Evolutionary conservation across 92 coral and sea anemone species (phyloP), one percentile per base, ranked within the genome.

Genomic region (Phymanthus crucifer): DNA sequence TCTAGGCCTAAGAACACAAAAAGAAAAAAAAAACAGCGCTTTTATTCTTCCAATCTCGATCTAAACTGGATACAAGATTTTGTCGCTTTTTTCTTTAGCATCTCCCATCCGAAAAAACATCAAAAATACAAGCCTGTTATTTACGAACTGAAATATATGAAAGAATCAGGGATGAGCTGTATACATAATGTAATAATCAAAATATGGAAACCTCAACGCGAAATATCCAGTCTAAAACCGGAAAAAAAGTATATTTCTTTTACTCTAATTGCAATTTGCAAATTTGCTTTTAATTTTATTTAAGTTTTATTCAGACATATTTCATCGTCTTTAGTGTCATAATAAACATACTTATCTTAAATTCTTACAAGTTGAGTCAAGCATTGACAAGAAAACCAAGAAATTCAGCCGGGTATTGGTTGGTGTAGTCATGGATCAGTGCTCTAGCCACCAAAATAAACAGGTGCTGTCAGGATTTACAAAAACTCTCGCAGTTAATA

Each of bases 331-430:
- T 61, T 24, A 58, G 24, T 58, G 68, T 61, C 29, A 61, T 61
- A 33, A 61, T 61, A 61, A 61, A 67, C 45, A 24, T 36, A 38
- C 50, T 79, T 40, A 79, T 79, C 21, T 65, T 50, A 54, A 40
- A 79, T 45, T 79, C 83, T 79, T 79, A 79, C 83, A 79, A 79
- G 70, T 66, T 32, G 70, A 67, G 38, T 9, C 17, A 79, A 68
- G 83, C 33, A 79, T 79, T 67, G 34, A 61, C 35, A 10, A 58
- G 1, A 34, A 31, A 31, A 16, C 21, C 24, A 9, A 21, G 33
- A 37, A 19, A 31, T 7, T 5, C 12, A 43, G 45, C 34, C 17
- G 1, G 24, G 17, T 40, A 67, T 77, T 79, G 83, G 75, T 45
- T 24, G 74, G 11, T 24, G 9, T 32, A 4, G 32, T n/a, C 31